Evolutionary conservation across 1,140 invertebrate genomes (phyloP).

Genomic region (Aplysia californica): DNA sequence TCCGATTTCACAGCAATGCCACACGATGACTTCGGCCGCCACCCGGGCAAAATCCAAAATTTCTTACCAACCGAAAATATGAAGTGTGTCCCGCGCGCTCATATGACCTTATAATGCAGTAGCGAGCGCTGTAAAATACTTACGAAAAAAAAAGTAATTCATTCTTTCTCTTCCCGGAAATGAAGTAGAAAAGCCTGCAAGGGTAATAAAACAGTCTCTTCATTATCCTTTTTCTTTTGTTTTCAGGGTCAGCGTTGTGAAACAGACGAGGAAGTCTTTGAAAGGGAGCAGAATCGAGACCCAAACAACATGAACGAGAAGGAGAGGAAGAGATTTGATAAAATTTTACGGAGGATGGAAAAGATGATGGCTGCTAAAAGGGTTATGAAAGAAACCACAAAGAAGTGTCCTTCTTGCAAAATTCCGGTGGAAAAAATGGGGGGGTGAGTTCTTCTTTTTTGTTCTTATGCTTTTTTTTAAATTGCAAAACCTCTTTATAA

Average conservation of each 20-base stretch:
- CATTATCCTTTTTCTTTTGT: neutral
- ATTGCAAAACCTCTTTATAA: too few species aligned
- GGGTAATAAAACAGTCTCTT: neutral
- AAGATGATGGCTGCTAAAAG: conserved; percentile 22
- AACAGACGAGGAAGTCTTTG: conserved; percentile 26
- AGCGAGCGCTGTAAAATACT: too few species aligned
- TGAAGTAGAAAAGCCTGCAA: too few species aligned
- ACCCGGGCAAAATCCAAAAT: too few species aligned
- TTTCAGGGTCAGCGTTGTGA: conserved; percentile 29
- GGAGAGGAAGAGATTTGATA: conserved; percentile 6
- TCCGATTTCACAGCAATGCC: too few species aligned
- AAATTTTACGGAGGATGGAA: conserved; percentile 15
- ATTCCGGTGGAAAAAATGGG: conserved; percentile 39
- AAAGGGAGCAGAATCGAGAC: conserved; percentile 2
- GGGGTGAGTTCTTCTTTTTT: conserved; percentile 35
- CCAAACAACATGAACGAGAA: neutral
- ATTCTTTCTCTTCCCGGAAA: too few species aligned
- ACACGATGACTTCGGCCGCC: too few species aligned
- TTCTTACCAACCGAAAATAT: too few species aligned
- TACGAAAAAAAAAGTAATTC: too few species aligned
- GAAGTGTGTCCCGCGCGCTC: too few species aligned
- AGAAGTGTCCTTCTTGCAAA: conserved; percentile 38
- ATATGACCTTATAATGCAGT: too few species aligned
- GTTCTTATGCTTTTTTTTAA: too few species aligned
- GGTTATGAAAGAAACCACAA: conserved; percentile 24